Evolutionary conservation across 2,797 vertebrate species (phyloP), one percentile per base, ranked within the genome.

Genomic region (Columba guinea): DNA sequence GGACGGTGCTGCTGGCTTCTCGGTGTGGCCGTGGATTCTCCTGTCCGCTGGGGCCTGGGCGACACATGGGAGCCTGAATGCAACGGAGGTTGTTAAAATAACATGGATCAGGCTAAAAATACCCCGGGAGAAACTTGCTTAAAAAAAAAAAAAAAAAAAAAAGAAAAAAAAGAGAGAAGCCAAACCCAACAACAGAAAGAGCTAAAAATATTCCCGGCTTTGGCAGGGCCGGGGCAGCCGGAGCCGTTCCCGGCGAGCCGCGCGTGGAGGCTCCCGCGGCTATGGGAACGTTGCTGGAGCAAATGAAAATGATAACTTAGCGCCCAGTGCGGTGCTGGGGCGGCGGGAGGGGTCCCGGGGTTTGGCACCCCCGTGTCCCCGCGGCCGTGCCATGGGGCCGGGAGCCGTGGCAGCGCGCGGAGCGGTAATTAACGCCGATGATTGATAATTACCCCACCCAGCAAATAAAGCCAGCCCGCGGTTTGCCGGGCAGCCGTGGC

Each of bases 131-230:
- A 98, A 97, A 98, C 94, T 97, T 82, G 97, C 94, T 93, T 96
- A 23, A 67, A 78, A 59, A 48, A 52, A 58, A 56, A 60, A 71
- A 53, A 81, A 35, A 41, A 84, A 67, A 53, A 46, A 65, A 27
- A 63, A 30, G 49, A 63, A 34, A 74, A 73, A 12, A 7, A 44
- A 46, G n/a, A 58, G 58, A 93, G 60, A 97, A 98, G 96, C 96
- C 97, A 97, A 98, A 98, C 94, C 96, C 97, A 97, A 97, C 97
- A 97, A 97, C 96, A 97, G 97, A 98, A 97, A 83, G 95, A 96
- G 97, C 98, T 98, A 98, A 98, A 98, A 98, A 98, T 98, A 98
- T 97, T 98, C 96, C 78, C 23, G 77, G 96, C 96, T 98, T 98
- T 98, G 98, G 97, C 98, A 98, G 95, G 95, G 97, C 96, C 95